Evolutionary conservation across 1,140 invertebrate species (phyloP).

Genomic region (Scaptomyza hsui): DNA sequence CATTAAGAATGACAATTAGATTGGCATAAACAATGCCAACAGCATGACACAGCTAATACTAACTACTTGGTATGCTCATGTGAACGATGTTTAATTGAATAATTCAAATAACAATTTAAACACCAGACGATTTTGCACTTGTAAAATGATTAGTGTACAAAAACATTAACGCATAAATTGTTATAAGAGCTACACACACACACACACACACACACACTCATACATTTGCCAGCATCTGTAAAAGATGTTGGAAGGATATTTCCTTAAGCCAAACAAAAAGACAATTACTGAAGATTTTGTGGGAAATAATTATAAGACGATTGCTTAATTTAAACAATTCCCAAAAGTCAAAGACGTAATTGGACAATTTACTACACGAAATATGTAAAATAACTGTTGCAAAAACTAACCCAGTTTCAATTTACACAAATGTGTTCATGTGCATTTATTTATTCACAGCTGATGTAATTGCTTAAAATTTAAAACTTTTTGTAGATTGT

Average conservation of each 20-base stretch:
- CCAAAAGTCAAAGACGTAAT: background rate
- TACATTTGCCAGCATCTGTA: too few relatives aligned
- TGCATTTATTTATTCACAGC: background rate
- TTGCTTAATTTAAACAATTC: slow-evolving; percentile 2
- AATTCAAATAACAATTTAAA: slow-evolving; percentile 16
- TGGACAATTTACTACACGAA: background rate
- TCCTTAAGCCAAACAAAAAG: slow-evolving; percentile 7
- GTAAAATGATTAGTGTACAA: slow-evolving; percentile 14
- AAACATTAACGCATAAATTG: slow-evolving; percentile 5
- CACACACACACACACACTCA: too few relatives aligned
- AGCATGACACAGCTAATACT: background rate
- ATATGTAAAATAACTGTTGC: too few relatives aligned
- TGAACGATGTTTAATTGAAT: slow-evolving; percentile 6
- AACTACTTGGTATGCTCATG: background rate
- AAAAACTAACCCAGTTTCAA: background rate
- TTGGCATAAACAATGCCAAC: background rate
- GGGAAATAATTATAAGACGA: slow-evolving; percentile 6
- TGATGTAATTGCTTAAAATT: background rate
- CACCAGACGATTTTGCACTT: slow-evolving; percentile 4
- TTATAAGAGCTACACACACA: too few relatives aligned
- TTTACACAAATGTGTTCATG: too few relatives aligned
- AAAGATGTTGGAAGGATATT: background rate
- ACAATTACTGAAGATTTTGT: slow-evolving; percentile 17
- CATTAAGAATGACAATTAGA: too few relatives aligned
- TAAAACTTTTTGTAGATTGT: too few relatives aligned